Percentiles rank a stretch among this genome's conserved stretches.
These are phyloP conservation scores for Cyprinus carpio DNA, from an alignment of 2,113 vertebrate species.

Conservation along the genomic window DNA sequence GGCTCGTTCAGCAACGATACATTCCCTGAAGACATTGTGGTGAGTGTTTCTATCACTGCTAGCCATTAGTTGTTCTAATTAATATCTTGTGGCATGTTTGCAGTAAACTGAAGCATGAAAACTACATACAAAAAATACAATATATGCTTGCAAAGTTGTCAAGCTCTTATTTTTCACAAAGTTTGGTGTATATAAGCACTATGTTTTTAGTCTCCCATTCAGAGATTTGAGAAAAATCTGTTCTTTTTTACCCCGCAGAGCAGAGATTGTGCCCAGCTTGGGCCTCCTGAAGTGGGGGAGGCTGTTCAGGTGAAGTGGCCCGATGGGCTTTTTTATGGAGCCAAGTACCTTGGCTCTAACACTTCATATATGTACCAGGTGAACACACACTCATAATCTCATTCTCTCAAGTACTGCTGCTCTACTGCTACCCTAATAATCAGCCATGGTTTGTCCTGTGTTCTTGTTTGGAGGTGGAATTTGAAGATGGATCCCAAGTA, in stretches of 20 bases:
- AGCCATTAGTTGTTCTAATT: background rate
- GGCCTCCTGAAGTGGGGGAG: constrained; percentile 90
- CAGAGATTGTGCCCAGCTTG: constrained; percentile 88
- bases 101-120: background rate
- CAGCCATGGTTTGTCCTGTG: constrained; percentile 11
- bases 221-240: background rate
- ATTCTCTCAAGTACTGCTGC: background rate
- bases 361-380: constrained; percentile 92
- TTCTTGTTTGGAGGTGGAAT: constrained; percentile 83
- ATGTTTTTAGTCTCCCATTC: background rate
- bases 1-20: constrained; percentile 95
- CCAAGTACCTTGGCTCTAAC: constrained; percentile 91
- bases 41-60: constrained; percentile 71
- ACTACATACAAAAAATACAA: background rate
- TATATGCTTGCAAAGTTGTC: background rate
- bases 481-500: constrained; percentile 96
- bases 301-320: constrained; percentile 95
- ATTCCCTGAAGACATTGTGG: constrained; percentile 95
- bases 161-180: constrained; percentile 6
- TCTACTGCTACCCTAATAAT: background rate
- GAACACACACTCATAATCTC: constrained; percentile 50
- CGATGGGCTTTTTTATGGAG: constrained; percentile 93
- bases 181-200: background rate
- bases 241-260: constrained; percentile 74
- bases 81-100: background rate